Evolutionary conservation across 2,113 vertebrate genomes (phyloP).

Genomic region (Myotis brandtii): DNA sequence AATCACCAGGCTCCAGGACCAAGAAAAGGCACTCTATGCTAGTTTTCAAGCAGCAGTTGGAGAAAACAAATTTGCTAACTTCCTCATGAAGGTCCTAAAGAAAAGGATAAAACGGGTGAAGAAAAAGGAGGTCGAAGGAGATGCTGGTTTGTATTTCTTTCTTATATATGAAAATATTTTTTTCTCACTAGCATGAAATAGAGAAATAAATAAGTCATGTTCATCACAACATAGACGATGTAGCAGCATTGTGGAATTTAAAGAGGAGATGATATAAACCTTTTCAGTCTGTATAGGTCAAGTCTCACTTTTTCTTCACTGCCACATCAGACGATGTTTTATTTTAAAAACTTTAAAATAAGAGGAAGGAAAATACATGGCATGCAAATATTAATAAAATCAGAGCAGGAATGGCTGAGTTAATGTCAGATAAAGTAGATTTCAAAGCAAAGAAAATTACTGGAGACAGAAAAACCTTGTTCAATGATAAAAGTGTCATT

Average conservation of each 20-base stretch:
- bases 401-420: not conserved
- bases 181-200: not conserved
- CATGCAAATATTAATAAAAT: not conserved
- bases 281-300: not conserved
- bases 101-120: constrained; percentile 89
- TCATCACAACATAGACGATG: not conserved
- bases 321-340: not conserved
- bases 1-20: constrained; percentile 89
- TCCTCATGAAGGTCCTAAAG: constrained; percentile 92
- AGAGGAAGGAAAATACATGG: not conserved
- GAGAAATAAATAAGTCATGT: not conserved
- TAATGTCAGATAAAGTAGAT: not conserved
- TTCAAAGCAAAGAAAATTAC: constrained; percentile 31
- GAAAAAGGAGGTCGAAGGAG: constrained; percentile 83
- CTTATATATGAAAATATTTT: not conserved
- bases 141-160: constrained; percentile 83
- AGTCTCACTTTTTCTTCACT: not conserved
- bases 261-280: not conserved
- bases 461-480: not conserved
- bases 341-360: not conserved
- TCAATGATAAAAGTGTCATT: not conserved
- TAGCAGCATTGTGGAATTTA: not conserved
- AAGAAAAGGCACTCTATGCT: constrained; percentile 86
- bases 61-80: constrained; percentile 90
- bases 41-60: constrained; percentile 91